phyloP scores from a whole-genome alignment of 2,113 vertebrate genomes.

The Siniperca knerii region DNA sequence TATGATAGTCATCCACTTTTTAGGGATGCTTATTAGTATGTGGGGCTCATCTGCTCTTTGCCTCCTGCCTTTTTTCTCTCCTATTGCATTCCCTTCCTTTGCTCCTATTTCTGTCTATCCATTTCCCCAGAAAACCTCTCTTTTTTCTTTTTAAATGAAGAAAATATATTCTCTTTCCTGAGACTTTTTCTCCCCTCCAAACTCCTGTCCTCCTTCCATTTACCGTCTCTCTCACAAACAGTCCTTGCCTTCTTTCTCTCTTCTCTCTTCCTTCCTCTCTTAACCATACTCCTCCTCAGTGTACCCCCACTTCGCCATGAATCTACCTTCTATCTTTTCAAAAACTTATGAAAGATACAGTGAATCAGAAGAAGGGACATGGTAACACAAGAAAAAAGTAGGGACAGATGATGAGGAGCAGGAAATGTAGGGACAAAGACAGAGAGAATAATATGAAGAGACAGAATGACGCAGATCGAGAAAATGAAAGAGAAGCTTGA shows the following conservation, averaged over 20 bases:
- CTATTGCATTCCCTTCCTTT: slow-evolving; percentile 13
- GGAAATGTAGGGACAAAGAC: slow-evolving; percentile 17
- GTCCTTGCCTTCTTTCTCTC: background rate
- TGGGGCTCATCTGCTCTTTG: slow-evolving; percentile 40
- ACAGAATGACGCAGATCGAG: slow-evolving; percentile 40
- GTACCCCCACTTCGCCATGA: background rate
- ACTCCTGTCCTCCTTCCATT: background rate
- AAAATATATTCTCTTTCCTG: slow-evolving; percentile 51
- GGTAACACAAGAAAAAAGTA: background rate
- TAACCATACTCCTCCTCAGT: background rate
- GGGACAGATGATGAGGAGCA: slow-evolving; percentile 16
- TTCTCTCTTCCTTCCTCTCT: background rate
- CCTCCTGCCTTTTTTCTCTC: slow-evolving; percentile 27
- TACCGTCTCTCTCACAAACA: background rate
- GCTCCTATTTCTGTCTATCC: slow-evolving; percentile 21
- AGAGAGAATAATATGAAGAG: slow-evolving; percentile 36
- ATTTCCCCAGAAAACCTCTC: slow-evolving; percentile 41
- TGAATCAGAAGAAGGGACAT: background rate
- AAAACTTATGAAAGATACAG: background rate
- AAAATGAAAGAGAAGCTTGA: slow-evolving; percentile 25
- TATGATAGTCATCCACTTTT: slow-evolving; percentile 9
- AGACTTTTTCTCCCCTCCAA: slow-evolving; percentile 20
- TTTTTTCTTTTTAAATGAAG: slow-evolving; percentile 56
- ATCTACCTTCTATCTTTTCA: background rate
- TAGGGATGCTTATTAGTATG: slow-evolving; percentile 28